Percentiles rank a stretch among this genome's conserved stretches.
Evolutionary conservation across 2,888 invertebrate species (phyloP).

Genomic region (Limulus polyphemus): DNA sequence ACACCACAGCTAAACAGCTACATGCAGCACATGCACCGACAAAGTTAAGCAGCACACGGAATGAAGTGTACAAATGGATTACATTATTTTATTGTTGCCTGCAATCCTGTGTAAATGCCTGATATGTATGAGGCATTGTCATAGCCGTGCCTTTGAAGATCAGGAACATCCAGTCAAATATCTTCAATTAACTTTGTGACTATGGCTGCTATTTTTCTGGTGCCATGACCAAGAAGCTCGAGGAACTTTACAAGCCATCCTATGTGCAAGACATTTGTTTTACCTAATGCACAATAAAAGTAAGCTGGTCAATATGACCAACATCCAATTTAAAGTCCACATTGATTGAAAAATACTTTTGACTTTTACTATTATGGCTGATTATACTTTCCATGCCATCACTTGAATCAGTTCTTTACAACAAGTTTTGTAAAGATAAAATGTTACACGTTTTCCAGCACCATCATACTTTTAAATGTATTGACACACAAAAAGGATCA

Average conservation of each 20-base stretch:
- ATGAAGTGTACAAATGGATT: not conserved
- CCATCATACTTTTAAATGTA: constrained; percentile 30
- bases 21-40: not conserved
- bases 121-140: too few relatives aligned
- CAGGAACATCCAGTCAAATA: too few relatives aligned
- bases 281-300: constrained; percentile 12
- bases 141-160: too few relatives aligned
- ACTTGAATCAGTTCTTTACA: constrained; percentile 30
- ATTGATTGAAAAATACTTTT: not conserved
- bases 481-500: constrained; percentile 28
- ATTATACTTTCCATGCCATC: not conserved
- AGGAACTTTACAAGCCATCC: not conserved
- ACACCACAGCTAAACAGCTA: not conserved
- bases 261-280: too few relatives aligned
- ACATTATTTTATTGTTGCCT: not conserved
- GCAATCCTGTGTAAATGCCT: too few relatives aligned
- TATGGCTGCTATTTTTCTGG: too few relatives aligned
- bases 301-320: constrained; percentile 18
- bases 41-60: not conserved
- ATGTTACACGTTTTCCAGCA: constrained; percentile 27
- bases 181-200: too few relatives aligned
- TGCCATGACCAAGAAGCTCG: too few relatives aligned
- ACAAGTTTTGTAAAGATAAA: constrained; percentile 30
- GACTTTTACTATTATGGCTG: not conserved
- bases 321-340: constrained; percentile 7